phyloP scores from a whole-genome alignment of 2,113 vertebrate species.

The Genyomyrus donnyi region DNA sequence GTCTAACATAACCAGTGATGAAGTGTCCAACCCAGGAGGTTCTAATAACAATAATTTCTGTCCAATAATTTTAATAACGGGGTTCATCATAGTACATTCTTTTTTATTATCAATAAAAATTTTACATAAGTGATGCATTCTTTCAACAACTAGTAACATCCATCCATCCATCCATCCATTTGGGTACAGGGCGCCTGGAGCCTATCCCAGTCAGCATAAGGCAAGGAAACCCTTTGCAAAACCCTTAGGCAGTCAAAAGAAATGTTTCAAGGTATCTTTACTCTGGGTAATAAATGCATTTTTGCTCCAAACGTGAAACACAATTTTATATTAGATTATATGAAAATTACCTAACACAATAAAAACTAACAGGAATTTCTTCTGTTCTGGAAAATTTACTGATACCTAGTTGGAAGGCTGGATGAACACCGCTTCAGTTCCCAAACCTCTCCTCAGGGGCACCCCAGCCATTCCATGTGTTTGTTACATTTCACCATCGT shows the following conservation, averaged over 20 bases:
- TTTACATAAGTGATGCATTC: background rate
- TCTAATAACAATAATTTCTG: background rate
- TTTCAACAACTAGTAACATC: background rate
- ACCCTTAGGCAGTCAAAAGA: background rate
- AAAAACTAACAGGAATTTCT: too few species aligned
- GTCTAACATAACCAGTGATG: background rate
- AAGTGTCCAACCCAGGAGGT: background rate
- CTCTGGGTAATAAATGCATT: too few species aligned
- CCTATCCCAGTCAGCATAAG: background rate
- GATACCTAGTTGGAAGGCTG: too few species aligned
- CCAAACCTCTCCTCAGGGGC: too few species aligned
- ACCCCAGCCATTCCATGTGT: too few species aligned
- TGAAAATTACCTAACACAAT: too few species aligned
- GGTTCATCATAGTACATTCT: background rate
- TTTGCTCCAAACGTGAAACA: too few species aligned
- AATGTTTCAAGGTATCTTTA: too few species aligned
- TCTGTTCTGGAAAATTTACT: too few species aligned
- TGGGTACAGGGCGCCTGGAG: background rate
- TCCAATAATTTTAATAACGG: background rate
- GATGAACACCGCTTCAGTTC: too few species aligned
- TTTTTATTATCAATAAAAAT: background rate
- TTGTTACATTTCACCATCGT: too few species aligned
- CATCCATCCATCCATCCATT: background rate
- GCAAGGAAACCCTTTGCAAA: background rate
- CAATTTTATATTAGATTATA: too few species aligned